These are phyloP conservation scores for Eulithis prunata DNA, from an alignment of 2,888 invertebrate species.

Conservation along the genomic window DNA sequence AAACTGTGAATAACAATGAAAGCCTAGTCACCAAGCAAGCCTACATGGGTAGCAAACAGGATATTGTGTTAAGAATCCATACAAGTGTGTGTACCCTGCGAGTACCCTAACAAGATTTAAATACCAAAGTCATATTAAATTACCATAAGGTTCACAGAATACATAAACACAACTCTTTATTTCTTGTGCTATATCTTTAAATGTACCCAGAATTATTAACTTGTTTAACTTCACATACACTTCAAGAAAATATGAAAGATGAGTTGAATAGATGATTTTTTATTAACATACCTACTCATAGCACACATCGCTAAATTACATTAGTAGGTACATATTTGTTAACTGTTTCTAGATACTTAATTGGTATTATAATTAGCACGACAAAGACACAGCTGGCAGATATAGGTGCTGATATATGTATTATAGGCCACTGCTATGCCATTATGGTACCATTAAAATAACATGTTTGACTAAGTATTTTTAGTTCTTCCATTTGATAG, in stretches of 20 bases:
- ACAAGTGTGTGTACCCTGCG: conserved; percentile 57
- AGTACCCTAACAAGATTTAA: conserved; percentile 76
- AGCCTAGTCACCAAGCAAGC: conserved; percentile 63
- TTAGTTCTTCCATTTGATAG: conserved; percentile 2
- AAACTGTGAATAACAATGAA: conserved; percentile 46
- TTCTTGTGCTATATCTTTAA: conserved; percentile 1
- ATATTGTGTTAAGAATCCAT: conserved; percentile 71
- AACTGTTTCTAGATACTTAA: background rate
- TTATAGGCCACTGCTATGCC: background rate
- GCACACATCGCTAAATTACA: no score
- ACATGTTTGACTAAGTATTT: conserved; percentile 2
- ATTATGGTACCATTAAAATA: background rate
- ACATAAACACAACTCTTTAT: conserved; percentile 66
- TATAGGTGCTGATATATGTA: background rate
- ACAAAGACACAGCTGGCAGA: no score
- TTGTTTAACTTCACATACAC: no score
- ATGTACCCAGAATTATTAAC: no score
- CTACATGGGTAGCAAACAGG: conserved; percentile 68
- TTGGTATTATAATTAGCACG: background rate
- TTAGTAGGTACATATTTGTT: background rate
- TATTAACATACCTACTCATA: no score
- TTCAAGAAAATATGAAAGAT: no score
- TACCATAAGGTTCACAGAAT: conserved; percentile 60
- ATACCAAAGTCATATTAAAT: conserved; percentile 78
- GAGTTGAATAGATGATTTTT: no score